Evolutionary conservation across 1,140 invertebrate species (phyloP), one percentile per base, ranked within the genome.

Genomic region (Nephila pilipes): DNA sequence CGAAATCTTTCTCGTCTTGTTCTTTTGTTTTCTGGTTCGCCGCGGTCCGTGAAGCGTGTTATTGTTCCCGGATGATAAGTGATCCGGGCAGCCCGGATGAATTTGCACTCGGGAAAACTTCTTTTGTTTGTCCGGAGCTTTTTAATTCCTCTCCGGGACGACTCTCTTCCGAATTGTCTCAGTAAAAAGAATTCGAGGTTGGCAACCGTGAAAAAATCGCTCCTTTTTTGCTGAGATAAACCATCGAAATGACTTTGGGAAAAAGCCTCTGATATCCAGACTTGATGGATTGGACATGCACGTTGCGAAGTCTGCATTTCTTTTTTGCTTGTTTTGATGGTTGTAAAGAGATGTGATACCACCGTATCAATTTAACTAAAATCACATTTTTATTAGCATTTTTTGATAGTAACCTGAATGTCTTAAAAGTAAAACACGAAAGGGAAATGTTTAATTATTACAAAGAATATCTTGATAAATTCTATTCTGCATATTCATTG

Each of bases 31-130:
- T 32, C n/a, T 25, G n/a, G 46, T 36, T 12, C 25, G 85, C 32
- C 38, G 36, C n/a, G 85, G 58, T 32, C 85, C 20, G 20, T 36
- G 58, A 36, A 87, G 85, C 85, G 60, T 87, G 85, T 87, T 87
- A 87, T 87, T 87, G 85, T 46, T 58, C 55, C 46, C 20, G n/a
- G 55, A 85, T 85, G 83, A 85, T 85, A 85, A 85, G 83, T 85
- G 83, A 85, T 85, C 83, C 55, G 25, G 46, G 46, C 83, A 32
- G 81, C 81, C 79, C 81, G 54, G 46, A 12, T 22, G 80, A 46
- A 83, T 83, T 54, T 25, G 46, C 46, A 29, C 46, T 20, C 36
- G 38, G n/a, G 46, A 46, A 46, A 18, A 25, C 18, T 81, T 81
- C 80, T 81, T 25, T 5, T 81, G 14, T 46, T 36, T 80, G 63